Conservation (phyloP, 2,888 invertebrate species). For the Maniola hyperantus region DNA sequence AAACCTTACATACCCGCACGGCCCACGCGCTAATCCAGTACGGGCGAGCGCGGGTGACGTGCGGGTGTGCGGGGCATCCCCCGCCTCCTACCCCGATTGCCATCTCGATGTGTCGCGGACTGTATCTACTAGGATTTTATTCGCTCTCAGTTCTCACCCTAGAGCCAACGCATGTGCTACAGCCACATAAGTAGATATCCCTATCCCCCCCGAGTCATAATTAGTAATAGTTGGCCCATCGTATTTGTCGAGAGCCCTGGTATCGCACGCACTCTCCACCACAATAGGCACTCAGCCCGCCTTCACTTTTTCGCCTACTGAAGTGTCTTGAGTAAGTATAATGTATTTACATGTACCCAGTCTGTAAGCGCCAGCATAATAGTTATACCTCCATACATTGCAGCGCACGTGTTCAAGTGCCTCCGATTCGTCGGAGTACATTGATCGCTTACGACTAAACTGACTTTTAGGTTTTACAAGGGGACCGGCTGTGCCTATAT, state of each 20-base stretch:
- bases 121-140: not conserved
- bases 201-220: slow-evolving; percentile 51
- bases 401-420: slow-evolving; percentile 42
- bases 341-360: slow-evolving; percentile 48
- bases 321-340: slow-evolving; percentile 61
- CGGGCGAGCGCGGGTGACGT: no score
- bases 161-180: no score
- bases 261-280: slow-evolving; percentile 57
- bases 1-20: no score
- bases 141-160: slow-evolving; percentile 3
- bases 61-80: no score
- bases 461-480: slow-evolving; percentile 1
- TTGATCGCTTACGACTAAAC: slow-evolving; percentile 22
- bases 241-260: slow-evolving; percentile 55
- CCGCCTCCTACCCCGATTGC: no score
- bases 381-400: slow-evolving; percentile 24
- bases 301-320: slow-evolving; percentile 60
- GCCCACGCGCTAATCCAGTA: no score
- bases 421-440: slow-evolving; percentile 40
- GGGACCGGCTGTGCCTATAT: not conserved
- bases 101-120: no score
- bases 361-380: slow-evolving; percentile 30
- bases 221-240: slow-evolving; percentile 54
- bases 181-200: no score
- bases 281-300: slow-evolving; percentile 59